Evolutionary conservation across 2,888 invertebrate genomes (phyloP).

Genomic region (Listrodromus nycthemerus): DNA sequence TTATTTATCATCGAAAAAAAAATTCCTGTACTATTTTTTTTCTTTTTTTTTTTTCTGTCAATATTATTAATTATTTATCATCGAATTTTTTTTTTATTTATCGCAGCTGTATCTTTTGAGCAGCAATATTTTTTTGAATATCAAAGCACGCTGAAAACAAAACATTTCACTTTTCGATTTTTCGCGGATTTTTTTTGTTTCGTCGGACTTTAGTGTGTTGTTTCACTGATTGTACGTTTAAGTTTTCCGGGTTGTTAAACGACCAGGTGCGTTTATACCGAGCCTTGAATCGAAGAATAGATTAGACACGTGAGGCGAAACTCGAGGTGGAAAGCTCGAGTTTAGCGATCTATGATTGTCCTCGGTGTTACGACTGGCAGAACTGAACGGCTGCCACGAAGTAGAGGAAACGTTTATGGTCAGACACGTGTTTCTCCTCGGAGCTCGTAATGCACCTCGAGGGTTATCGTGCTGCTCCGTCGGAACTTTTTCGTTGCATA

Average conservation of each 20-base stretch:
- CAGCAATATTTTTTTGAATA: too few species aligned
- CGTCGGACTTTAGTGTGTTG: not conserved
- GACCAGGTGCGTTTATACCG: not conserved
- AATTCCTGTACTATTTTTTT: too few species aligned
- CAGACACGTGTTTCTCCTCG: conserved; percentile 20
- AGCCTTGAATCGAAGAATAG: conserved; percentile 15
- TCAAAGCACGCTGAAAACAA: too few species aligned
- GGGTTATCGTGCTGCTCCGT: not conserved
- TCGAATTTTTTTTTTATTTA: too few species aligned
- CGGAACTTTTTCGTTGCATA: not conserved
- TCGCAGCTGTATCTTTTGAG: too few species aligned
- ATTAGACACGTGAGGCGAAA: conserved; percentile 27
- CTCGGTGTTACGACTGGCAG: not conserved
- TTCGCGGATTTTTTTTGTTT: not conserved
- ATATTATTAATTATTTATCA: too few species aligned
- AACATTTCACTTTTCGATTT: not conserved
- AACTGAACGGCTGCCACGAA: conserved; percentile 15
- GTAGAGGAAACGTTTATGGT: conserved; percentile 34
- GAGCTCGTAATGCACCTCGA: not conserved
- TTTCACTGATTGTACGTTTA: not conserved
- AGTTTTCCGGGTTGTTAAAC: not conserved
- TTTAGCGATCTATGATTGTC: conserved; percentile 1
- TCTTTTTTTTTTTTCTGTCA: too few species aligned
- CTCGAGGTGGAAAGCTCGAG: conserved; percentile 4
- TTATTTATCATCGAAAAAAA: too few species aligned